Conservation (phyloP, 2,113 vertebrate genomes). For the Hippopotamus amphibius region DNA sequence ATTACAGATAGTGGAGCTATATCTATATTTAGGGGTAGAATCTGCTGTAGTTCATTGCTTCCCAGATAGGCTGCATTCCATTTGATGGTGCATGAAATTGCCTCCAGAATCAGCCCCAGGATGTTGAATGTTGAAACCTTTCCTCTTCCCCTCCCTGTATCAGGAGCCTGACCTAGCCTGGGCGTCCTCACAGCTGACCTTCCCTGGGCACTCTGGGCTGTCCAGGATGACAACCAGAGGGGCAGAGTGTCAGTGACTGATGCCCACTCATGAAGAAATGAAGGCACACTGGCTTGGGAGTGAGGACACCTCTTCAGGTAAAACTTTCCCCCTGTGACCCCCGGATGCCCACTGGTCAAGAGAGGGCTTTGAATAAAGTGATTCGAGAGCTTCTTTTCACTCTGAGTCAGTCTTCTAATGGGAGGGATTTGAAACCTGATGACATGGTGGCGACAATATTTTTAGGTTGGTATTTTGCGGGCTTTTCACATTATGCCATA, state of each 20-base stretch:
- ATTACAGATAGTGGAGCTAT: not conserved
- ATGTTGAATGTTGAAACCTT: not conserved
- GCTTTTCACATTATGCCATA: not conserved
- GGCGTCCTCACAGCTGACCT: not conserved
- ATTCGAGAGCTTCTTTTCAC: not conserved
- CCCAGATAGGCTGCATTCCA: not conserved
- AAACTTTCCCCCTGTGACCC: not conserved
- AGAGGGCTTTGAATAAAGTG: not conserved
- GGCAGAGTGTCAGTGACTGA: not conserved
- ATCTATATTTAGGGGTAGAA: not conserved
- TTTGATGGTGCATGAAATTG: not conserved
- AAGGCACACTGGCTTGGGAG: not conserved
- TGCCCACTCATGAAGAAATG: not conserved
- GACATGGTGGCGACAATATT: constrained; percentile 16
- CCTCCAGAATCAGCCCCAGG: not conserved
- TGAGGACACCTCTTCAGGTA: not conserved
- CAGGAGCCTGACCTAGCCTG: not conserved
- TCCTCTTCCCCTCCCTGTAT: not conserved
- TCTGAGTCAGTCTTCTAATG: not conserved
- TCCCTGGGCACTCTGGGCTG: not conserved
- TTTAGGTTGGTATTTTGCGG: constrained; percentile 48
- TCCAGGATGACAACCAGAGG: not conserved
- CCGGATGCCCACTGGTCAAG: not conserved
- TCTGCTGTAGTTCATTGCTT: not conserved
- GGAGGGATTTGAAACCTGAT: not conserved